Evolutionary conservation across 2,797 vertebrate genomes (phyloP), one percentile per base, ranked within the genome.

Genomic region (Sparus aurata): DNA sequence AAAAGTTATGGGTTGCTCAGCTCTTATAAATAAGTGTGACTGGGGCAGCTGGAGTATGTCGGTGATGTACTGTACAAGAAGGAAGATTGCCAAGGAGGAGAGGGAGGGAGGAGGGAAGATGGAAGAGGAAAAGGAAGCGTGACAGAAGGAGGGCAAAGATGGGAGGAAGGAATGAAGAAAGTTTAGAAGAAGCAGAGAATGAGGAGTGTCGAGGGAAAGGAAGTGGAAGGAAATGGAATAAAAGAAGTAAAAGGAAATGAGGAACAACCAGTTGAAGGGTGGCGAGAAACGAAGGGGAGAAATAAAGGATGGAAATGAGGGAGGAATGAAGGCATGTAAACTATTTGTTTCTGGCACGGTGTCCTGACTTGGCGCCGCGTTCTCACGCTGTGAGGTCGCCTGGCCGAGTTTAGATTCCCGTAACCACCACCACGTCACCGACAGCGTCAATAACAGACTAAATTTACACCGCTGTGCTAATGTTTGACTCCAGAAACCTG

Each of bases 21-120:
- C 30, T 38, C 75, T 85, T 93, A 89, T 87, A 87, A 92, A 93
- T 93, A 93, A 85, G 85, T 55, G 78, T 92, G 90, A 93, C 75
- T 30, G 65, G 47, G 83, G 69, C 78, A 47, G 71, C 55, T 69
- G 67, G 50, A 69, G 58, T 10, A 4, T 73, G 77, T 68, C 30
- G 16, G 20, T 52, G 23, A 46, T 45, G 30, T 66, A 47, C 61
- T 59, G 61, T 34, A 66, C 47, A n/a, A 53, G 46, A 20, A 22
- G 23, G 69, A 47, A 20, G 65, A 7, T n/a, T 0, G 65, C 15
- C 9, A 30, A 45, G 34, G 2, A 12, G 38, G 18, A 30, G 16
- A 2, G 12, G n/a, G 17, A 12, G 2, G 50, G 11, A 34, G 23
- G 23, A n/a, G n/a, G 25, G 16, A 34, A 5, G 17, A 27, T 0